Conservation (phyloP, 2,797 vertebrate species). For the Cossypha polioptera region DNA sequence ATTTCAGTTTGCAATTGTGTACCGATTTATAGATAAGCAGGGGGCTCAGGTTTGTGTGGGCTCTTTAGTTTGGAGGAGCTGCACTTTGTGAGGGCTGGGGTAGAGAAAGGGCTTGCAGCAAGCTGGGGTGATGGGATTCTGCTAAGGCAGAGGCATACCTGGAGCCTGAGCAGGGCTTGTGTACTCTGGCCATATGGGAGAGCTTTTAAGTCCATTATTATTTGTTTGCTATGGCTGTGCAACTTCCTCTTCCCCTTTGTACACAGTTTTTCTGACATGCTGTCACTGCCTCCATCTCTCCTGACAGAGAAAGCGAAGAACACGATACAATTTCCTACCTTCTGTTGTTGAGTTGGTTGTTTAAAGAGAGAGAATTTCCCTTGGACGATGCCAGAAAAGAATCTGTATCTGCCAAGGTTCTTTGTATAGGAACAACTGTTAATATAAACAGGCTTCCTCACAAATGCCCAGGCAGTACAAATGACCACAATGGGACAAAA, state of each 20-base stretch:
- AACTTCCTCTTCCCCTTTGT: slow-evolving; percentile 52
- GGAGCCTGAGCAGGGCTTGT: background rate
- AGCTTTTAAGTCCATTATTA: slow-evolving; percentile 52
- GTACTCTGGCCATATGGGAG: slow-evolving; percentile 39
- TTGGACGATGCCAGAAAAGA: background rate
- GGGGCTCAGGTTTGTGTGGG: background rate
- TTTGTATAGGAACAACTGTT: background rate
- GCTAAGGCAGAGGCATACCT: background rate
- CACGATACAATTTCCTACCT: background rate
- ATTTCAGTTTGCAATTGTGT: background rate
- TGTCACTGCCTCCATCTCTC: background rate
- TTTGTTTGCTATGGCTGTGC: slow-evolving; percentile 29
- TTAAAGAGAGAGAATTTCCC: background rate
- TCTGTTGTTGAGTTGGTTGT: background rate
- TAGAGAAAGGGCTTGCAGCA: background rate
- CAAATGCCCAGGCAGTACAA: background rate
- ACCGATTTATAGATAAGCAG: background rate
- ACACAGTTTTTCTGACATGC: slow-evolving; percentile 11
- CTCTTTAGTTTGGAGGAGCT: background rate
- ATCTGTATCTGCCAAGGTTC: background rate
- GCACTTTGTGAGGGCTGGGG: background rate
- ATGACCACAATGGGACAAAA: background rate
- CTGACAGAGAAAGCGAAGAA: background rate
- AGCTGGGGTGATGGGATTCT: background rate
- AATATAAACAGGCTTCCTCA: background rate